Percentiles rank a stretch among this genome's conserved stretches.
phyloP scores from a whole-genome alignment of 2,888 invertebrate genomes.

The Peribatodes rhomboidaria region DNA sequence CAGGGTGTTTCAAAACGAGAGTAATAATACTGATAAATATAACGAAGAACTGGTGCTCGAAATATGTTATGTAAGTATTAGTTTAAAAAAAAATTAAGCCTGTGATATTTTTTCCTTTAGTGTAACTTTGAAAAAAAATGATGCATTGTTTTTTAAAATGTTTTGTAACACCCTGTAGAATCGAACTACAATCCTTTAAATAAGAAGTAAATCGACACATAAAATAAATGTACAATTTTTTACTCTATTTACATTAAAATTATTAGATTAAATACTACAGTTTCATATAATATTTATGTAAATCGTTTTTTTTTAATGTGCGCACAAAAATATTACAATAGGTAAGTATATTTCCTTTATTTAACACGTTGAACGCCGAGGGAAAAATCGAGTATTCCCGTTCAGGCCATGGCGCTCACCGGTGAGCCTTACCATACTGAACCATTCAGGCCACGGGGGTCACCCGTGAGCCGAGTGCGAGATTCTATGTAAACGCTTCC shows the following conservation, averaged over 20 bases:
- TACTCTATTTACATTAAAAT: background rate
- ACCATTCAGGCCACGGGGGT: too few species aligned
- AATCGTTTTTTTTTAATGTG: constrained; percentile 11
- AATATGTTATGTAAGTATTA: background rate
- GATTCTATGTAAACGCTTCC: too few species aligned
- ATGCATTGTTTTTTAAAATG: too few species aligned
- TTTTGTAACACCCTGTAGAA: background rate
- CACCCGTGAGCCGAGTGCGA: too few species aligned
- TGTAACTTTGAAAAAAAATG: background rate
- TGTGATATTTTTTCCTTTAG: background rate
- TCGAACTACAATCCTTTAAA: constrained; percentile 3
- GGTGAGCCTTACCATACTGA: too few species aligned
- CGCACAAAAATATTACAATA: constrained; percentile 24
- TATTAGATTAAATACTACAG: background rate
- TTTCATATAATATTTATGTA: background rate
- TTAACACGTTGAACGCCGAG: too few species aligned
- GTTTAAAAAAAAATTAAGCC: background rate
- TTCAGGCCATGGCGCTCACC: too few species aligned
- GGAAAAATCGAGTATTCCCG: too few species aligned
- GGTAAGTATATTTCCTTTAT: too few species aligned
- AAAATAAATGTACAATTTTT: background rate
- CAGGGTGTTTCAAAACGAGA: background rate
- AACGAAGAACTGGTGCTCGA: background rate
- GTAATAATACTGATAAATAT: background rate
- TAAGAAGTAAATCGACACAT: background rate